Base-by-base conservation (phyloP, 1,140 invertebrate species). In the Drosophila punjabiensis region DNA sequence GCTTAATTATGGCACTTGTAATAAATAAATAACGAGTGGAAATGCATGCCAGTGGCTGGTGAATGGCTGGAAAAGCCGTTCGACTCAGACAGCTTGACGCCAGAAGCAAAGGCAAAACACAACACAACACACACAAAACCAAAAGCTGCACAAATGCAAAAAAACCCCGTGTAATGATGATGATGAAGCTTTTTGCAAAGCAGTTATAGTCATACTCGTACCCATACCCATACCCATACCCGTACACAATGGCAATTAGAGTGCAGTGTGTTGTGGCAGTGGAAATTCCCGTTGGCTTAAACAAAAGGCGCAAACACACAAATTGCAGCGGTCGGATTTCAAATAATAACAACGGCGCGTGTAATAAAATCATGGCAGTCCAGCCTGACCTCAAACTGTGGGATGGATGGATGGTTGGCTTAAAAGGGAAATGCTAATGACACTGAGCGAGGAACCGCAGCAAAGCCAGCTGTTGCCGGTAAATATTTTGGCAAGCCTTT, bases 81-180 rank as follows among this genome's bases (percentile, higher is more conserved):
- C 82, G 76, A 59, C 79, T 89, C 86, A 89, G 86, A 89, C 86
- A 86, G 86, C 86, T 89, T 89, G 86, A 89, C 86, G 86, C 86
- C 86, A 76, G 85, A 71, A 59, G 74, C 73, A 75, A 76, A 85
- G 68, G 62, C 67, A 53, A 53, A 53, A 32, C 28, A 52, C 39
- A 53, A 56, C 41, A 28, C 47, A 35, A 16, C 30, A 60, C 41
- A 63, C 18, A 41, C 47, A 43, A 56, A 56, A n/a, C 55, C 39
- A 66, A 66, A 24, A 64, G 47, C 35, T 52, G 52, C 48, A 41
- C n/a, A 55, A n/a, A 24, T 63, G 47, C 32, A 83, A 81, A 66
- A 30, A 30, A 14, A 50, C 53, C 64, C 77, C 50, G 69, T 82
- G 83, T 86, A 86, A 89, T 85, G 82, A 89, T 89, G 82, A 89